Conservation (phyloP, 2,888 invertebrate species). For the Pomacea canaliculata region DNA sequence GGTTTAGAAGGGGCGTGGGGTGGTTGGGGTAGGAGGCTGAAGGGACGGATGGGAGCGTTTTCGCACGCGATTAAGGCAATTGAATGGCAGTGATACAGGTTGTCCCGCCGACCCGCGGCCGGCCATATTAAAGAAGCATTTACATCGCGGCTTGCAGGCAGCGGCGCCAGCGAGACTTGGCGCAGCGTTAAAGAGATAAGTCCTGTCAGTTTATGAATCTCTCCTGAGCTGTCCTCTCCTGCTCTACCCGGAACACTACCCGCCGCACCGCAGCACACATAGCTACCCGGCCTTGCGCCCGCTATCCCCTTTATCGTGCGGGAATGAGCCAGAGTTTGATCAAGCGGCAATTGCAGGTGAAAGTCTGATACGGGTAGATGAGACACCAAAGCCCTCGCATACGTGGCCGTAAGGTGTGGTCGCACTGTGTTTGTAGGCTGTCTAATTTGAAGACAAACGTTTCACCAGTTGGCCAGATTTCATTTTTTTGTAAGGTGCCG, state of each 20-base stretch:
- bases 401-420: too few species aligned
- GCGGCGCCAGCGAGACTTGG: constrained; percentile 24
- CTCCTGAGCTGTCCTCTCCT: constrained; percentile 2
- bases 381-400: too few species aligned
- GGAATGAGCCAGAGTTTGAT: background rate
- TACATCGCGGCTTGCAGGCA: constrained; percentile 20
- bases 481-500: too few species aligned
- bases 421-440: too few species aligned
- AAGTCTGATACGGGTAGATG: too few species aligned
- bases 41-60: background rate
- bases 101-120: constrained; percentile 12
- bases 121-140: constrained; percentile 26
- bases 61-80: constrained; percentile 26
- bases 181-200: constrained; percentile 21
- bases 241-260: background rate
- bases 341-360: background rate
- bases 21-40: background rate
- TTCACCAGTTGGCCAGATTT: too few species aligned
- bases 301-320: background rate
- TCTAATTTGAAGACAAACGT: too few species aligned
- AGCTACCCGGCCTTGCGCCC: background rate
- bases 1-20: constrained; percentile 7
- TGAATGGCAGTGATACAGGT: constrained; percentile 16
- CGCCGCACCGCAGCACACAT: background rate
- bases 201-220: constrained; percentile 23